These are phyloP conservation scores for Cyclopterus lumpus DNA, from an alignment of 2,797 vertebrate genomes.

Conservation along the genomic window DNA sequence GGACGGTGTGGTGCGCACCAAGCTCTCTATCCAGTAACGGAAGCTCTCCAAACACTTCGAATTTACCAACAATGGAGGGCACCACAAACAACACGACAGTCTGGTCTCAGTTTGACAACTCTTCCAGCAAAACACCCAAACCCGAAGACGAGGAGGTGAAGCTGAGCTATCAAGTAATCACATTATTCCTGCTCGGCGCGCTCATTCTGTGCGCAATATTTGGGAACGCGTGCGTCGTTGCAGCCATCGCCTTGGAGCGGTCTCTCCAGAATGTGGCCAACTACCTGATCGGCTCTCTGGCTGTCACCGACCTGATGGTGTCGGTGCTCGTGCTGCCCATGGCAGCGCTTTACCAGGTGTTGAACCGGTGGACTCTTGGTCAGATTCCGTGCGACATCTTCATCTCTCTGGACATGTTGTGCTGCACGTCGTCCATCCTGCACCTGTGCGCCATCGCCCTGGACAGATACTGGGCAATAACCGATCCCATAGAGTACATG, in stretches of 20 bases:
- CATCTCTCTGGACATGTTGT: constrained; percentile 93
- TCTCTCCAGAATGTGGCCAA: constrained; percentile 96
- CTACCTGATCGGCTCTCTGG: constrained; percentile 96
- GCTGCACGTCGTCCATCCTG: constrained; percentile 96
- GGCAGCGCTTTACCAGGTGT: constrained; percentile 93
- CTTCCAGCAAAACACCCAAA: constrained; percentile 38
- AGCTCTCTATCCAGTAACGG: constrained; percentile 43
- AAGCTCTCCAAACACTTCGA: constrained; percentile 7
- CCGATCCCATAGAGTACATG: constrained; percentile 94
- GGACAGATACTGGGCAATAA: constrained; percentile 97
- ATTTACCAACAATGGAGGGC: constrained; percentile 71
- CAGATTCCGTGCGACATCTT: constrained; percentile 94
- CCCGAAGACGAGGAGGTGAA: constrained; percentile 68
- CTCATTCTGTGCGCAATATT: constrained; percentile 92
- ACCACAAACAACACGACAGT: constrained; percentile 72
- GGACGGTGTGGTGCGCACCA: constrained; percentile 44
- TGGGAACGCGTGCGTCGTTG: constrained; percentile 89
- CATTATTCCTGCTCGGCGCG: constrained; percentile 88
- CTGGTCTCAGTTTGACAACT: constrained; percentile 62
- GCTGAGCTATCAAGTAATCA: constrained; percentile 85
- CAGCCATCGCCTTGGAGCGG: constrained; percentile 93
- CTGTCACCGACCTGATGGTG: constrained; percentile 96
- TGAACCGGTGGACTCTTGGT: constrained; percentile 95
- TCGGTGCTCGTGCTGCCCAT: constrained; percentile 97
- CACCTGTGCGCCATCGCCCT: constrained; percentile 95